Conservation (phyloP, 2,797 vertebrate genomes). For the Urocyon cinereoargenteus region DNA sequence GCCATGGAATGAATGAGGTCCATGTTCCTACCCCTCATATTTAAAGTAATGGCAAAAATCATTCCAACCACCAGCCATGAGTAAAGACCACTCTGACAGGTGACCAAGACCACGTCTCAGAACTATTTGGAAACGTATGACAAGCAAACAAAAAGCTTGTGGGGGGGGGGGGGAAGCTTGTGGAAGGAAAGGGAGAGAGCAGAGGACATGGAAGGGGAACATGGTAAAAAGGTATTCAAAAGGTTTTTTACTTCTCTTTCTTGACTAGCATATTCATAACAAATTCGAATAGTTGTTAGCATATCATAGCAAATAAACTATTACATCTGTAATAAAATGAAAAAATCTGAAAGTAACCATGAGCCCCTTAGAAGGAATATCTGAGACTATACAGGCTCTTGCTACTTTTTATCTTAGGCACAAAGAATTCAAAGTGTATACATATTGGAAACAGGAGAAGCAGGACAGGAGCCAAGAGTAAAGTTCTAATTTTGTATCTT, state of each 20-base stretch:
- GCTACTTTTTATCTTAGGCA: background rate
- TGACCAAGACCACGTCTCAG: background rate
- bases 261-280: background rate
- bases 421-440: background rate
- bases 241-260: background rate
- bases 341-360: background rate
- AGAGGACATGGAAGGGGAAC: accelerated
- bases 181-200: background rate
- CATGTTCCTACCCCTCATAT: background rate
- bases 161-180: no score
- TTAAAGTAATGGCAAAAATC: conserved; percentile 39
- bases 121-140: background rate
- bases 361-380: background rate
- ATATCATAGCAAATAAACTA: background rate
- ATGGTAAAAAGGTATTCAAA: background rate
- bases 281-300: background rate
- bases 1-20: background rate
- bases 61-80: background rate
- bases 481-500: conserved; percentile 70
- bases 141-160: background rate
- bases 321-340: background rate
- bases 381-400: background rate
- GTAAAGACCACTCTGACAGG: background rate
- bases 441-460: background rate
- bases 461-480: conserved; percentile 15